A percentile compares a stretch with the other conserved stretches of the same genome.
Conservation (phyloP, 2,888 invertebrate species). For the Hybos culiciformis region DNA sequence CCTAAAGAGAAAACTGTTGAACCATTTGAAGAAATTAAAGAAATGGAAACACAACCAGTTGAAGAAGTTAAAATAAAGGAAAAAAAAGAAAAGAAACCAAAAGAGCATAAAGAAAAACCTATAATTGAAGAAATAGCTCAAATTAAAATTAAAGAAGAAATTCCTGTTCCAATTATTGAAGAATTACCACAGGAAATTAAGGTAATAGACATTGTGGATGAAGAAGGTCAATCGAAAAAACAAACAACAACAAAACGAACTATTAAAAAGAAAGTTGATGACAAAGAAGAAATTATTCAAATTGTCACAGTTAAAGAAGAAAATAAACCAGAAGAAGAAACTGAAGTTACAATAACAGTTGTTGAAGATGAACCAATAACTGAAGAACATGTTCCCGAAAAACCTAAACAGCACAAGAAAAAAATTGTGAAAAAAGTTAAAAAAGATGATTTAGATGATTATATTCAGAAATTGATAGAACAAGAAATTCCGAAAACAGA, state of each 20-base stretch:
- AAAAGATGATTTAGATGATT: conserved; percentile 23
- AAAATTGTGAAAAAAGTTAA: conserved; percentile 26
- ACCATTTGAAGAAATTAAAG: no score
- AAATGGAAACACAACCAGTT: conserved; percentile 12
- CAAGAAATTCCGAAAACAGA: conserved; percentile 30
- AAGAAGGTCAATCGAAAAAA: conserved; percentile 24
- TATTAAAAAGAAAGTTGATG: conserved; percentile 24
- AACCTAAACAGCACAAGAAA: conserved; percentile 17
- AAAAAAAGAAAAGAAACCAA: conserved; percentile 16
- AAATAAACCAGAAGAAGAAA: conserved; percentile 23
- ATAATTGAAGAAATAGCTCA: conserved; percentile 21
- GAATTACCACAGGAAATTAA: conserved; percentile 20
- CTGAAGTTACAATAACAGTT: conserved; percentile 8
- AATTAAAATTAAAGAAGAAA: conserved; percentile 21
- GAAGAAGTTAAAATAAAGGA: no score
- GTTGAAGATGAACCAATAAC: conserved; percentile 11
- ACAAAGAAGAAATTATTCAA: conserved; percentile 23
- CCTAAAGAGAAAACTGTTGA: conserved; percentile 20
- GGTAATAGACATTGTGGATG: conserved; percentile 22
- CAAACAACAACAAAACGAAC: conserved; percentile 26
- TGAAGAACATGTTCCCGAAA: conserved; percentile 12
- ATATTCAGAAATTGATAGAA: conserved; percentile 26
- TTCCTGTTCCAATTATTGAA: conserved; percentile 14
- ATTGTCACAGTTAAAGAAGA: conserved; percentile 28
- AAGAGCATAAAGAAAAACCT: conserved; percentile 23